phyloP scores from a whole-genome alignment of 2,888 invertebrate species.

The Horisme vitalbata region DNA sequence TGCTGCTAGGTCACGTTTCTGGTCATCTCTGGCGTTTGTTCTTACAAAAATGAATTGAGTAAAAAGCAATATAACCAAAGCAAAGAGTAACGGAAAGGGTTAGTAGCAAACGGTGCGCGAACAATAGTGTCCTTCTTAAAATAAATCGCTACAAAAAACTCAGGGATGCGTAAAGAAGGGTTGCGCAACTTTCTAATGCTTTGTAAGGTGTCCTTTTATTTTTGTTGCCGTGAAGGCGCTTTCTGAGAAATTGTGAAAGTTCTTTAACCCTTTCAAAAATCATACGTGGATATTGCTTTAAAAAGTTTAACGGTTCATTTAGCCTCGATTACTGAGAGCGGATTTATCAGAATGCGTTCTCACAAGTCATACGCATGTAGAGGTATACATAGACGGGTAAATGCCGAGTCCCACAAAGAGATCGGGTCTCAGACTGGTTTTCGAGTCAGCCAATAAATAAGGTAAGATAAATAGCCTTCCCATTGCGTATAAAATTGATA shows the following conservation, averaged over 20 bases:
- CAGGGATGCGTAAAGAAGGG: slow-evolving; percentile 71
- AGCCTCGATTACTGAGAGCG: slow-evolving; percentile 48
- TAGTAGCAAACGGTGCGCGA: slow-evolving; percentile 65
- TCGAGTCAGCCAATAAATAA: slow-evolving; percentile 78
- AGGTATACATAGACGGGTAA: slow-evolving; percentile 60
- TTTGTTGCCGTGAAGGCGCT: slow-evolving; percentile 45
- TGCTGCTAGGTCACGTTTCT: slow-evolving; percentile 18
- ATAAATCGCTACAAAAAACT: slow-evolving; percentile 64
- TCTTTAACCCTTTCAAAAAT: slow-evolving; percentile 53
- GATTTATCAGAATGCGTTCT: slow-evolving; percentile 41
- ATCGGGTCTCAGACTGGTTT: slow-evolving; percentile 73
- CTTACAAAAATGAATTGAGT: slow-evolving; percentile 51
- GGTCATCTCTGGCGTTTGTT: slow-evolving; percentile 34
- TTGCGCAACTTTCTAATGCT: slow-evolving; percentile 81
- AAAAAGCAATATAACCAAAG: slow-evolving; percentile 56
- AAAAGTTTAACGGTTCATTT: slow-evolving; percentile 52
- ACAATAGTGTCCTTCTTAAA: slow-evolving; percentile 70
- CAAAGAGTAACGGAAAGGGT: slow-evolving; percentile 77
- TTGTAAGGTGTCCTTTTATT: slow-evolving; percentile 71
- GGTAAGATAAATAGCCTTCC: slow-evolving; percentile 79
- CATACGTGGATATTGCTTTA: slow-evolving; percentile 41
- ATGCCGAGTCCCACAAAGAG: slow-evolving; percentile 58
- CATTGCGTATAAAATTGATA: slow-evolving; percentile 80
- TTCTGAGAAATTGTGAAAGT: slow-evolving; percentile 76
- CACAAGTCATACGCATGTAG: slow-evolving; percentile 47